Evolutionary conservation across 2,888 invertebrate species (phyloP).

Genomic region (Metalampra italica): DNA sequence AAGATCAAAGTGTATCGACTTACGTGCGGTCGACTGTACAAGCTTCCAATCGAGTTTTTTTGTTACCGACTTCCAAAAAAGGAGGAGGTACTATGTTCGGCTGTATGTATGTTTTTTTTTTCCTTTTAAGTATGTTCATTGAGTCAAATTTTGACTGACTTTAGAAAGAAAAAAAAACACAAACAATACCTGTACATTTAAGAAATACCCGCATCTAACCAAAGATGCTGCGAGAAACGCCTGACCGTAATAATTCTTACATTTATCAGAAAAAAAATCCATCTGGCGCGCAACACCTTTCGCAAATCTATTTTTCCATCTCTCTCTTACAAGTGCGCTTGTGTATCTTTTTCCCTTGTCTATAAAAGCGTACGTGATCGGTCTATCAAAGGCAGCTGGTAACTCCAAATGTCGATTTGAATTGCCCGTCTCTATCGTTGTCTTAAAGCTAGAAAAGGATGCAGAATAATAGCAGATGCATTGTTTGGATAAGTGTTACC

Average conservation of each 20-base stretch:
- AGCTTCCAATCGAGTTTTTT: no score
- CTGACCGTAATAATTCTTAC: conserved; percentile 7
- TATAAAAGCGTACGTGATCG: background rate
- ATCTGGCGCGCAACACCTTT: conserved; percentile 7
- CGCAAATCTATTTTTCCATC: conserved; percentile 1
- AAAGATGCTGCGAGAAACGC: conserved; percentile 2
- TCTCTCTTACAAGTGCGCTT: background rate
- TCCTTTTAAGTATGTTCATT: no score
- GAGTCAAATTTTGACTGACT: no score
- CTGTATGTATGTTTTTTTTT: no score
- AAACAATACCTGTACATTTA: no score
- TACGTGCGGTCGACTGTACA: no score
- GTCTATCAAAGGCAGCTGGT: background rate
- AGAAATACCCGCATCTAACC: background rate
- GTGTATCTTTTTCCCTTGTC: background rate
- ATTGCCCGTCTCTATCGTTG: background rate
- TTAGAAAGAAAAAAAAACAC: no score
- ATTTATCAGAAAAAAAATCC: background rate
- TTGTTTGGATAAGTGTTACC: background rate
- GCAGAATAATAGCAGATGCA: background rate
- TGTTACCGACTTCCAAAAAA: no score
- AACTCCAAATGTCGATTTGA: background rate
- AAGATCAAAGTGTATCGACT: no score
- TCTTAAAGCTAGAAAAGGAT: background rate
- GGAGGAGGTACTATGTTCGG: no score